phyloP scores from a whole-genome alignment of 1,140 invertebrate species.

The Brachionus sp. region DNA sequence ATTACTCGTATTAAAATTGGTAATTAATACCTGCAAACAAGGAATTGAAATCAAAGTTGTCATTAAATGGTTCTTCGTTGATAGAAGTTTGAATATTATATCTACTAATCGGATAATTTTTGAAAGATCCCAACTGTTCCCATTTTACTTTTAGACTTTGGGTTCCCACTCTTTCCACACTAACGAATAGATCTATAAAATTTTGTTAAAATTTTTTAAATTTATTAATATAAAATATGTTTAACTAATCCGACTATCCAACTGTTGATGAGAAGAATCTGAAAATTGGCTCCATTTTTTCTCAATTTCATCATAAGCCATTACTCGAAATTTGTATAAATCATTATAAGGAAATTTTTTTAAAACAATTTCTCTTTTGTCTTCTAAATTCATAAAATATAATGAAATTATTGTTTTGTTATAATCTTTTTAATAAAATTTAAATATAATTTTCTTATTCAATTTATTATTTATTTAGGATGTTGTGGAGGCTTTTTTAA shows the following conservation, averaged over 20 bases:
- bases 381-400: not conserved
- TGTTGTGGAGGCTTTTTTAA: too few relatives aligned
- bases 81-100: not conserved
- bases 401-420: not conserved
- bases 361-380: not conserved
- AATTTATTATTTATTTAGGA: too few relatives aligned
- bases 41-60: not conserved
- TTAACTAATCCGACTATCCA: slow-evolving; percentile 26
- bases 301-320: not conserved
- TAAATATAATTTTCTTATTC: too few relatives aligned
- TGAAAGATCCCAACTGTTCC: not conserved
- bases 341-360: slow-evolving; percentile 26
- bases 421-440: too few relatives aligned
- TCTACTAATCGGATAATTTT: slow-evolving; percentile 26
- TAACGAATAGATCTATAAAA: slow-evolving; percentile 4
- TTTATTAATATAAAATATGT: not conserved
- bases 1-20: not conserved
- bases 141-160: not conserved
- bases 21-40: not conserved
- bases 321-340: slow-evolving; percentile 23
- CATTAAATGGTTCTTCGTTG: slow-evolving; percentile 11
- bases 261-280: not conserved
- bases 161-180: not conserved
- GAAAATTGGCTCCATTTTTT: slow-evolving; percentile 37
- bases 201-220: not conserved